Base-by-base conservation (phyloP, 2,797 vertebrate genomes). In the Cyprinodon diabolis region DNA sequence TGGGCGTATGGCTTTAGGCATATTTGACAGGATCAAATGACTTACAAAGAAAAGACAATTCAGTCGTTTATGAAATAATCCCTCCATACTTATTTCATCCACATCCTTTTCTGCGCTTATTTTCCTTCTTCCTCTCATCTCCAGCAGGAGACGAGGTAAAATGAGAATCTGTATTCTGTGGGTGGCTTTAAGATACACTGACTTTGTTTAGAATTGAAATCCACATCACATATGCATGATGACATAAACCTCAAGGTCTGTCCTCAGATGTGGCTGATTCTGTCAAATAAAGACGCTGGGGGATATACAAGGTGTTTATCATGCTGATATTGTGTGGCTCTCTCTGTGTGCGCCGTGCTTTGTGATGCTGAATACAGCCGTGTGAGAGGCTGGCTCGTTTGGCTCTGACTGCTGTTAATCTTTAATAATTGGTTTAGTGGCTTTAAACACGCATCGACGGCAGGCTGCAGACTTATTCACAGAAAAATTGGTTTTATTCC, bases 1-100 rank as follows among this genome's bases (percentile, higher is more conserved):
- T 93, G 92, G 95, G 94, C 54, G 92, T 91, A 71, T 91, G 90
- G 91, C 95, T 94, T 87, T 83, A 89, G 93, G 93, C 93, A 88
- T 84, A 91, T 94, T 94, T 93, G 90, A 93, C 87, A 86, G 92
- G 90, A 94, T 95, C 93, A 93, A 93, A 94, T 94, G 91, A 90
- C 90, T 92, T 89, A 85, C 85, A 86, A 88, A 86, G 89, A 90
- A 86, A 92, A 89, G 89, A 91, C 91, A 93, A 92, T 90, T 91
- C 89, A 89, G 90, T 91, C 87, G 82, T 93, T 94, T 93, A 93
- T 91, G 91, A 94, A 95, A 94, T 95, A 94, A 95, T 94, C 92
- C 93, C 83, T 71, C 81, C 54, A 86, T 93, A 90, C 88, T 90
- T 89, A 94, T 94, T 94, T 94, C 88, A 90, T 90, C 88, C 90